These are phyloP conservation scores for Mimachlamys varia DNA, from an alignment of 2,888 invertebrate species.

Conservation along the genomic window DNA sequence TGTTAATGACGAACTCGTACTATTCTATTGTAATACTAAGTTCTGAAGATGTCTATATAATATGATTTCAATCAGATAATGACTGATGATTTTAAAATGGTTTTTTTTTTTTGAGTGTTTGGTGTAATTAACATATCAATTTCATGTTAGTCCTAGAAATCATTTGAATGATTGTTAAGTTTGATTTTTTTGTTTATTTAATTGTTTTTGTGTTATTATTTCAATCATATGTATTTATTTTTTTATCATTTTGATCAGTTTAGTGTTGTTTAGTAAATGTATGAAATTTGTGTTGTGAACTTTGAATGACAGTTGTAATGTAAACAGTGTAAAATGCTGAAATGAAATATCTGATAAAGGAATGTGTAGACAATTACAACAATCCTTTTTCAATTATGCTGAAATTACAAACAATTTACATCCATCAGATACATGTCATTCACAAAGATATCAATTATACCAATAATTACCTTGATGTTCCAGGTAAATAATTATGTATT, in stretches of 20 bases:
- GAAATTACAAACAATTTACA: too few relatives aligned
- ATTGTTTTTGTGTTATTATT: neutral
- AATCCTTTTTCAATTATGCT: neutral
- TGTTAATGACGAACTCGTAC: neutral
- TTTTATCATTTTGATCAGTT: neutral
- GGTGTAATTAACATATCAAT: neutral
- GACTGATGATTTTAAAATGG: neutral
- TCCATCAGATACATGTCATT: too few relatives aligned
- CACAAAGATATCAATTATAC: too few relatives aligned
- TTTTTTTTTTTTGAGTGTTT: too few relatives aligned
- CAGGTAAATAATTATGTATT: too few relatives aligned
- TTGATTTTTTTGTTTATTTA: neutral
- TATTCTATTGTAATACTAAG: neutral
- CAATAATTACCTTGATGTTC: too few relatives aligned
- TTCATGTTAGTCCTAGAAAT: neutral
- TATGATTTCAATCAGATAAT: neutral
- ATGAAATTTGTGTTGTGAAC: neutral
- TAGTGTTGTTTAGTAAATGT: neutral
- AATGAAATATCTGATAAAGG: neutral
- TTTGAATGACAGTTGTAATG: neutral
- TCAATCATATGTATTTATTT: neutral
- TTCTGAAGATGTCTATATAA: neutral
- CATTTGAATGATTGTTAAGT: neutral
- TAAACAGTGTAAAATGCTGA: neutral
- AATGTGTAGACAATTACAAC: neutral